Base-by-base conservation (phyloP, 2,797 vertebrate genomes). In the Philypnodon macrostomus region DNA sequence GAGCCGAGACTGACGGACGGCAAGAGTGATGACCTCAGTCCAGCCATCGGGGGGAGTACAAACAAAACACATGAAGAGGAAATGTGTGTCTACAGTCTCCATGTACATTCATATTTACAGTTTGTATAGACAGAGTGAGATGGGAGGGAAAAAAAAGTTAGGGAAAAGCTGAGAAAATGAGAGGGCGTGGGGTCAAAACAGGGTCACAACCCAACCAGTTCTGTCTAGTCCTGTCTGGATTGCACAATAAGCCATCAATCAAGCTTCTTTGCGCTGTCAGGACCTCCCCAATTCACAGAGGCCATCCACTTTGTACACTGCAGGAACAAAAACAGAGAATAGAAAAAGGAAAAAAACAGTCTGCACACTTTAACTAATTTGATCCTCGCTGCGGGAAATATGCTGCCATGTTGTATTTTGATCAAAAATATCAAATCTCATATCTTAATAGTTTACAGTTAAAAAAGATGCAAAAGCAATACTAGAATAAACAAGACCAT, bases 221-320 rank as follows among this genome's bases (percentile, higher is more conserved):
- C 71, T 41, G 81, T 89, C 86, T 84, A 80, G 85, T 81, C 67
- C 58, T 77, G 79, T 88, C 82, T 59, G 55, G 84, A n/a, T 84
- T 87, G 77, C 80, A 89, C 89, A 88, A 89, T 88, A 87, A 85
- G 80, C 87, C 76, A 90, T 91, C 88, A 88, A 90, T 91, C 89
- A 89, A 73, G 69, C 67, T 79, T 80, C 71, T 76, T 57, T 50
- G 54, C 48, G 67, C 79, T 83, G 72, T 88, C 87, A 87, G 78
- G n/a, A 63, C 73, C 70, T 73, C 67, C 73, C 69, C 58, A 73
- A 74, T 72, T 75, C 80, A 79, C 72, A 74, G 58, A 75, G 70
- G 65, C 83, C 79, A 61, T 80, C 79, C 71, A 82, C 82, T 73
- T 75, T 75, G 73, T 81, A 78, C 70, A 74, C 60, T 38, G 58